Conservation (phyloP, 1,140 invertebrate genomes). For the Bombus superbus region DNA sequence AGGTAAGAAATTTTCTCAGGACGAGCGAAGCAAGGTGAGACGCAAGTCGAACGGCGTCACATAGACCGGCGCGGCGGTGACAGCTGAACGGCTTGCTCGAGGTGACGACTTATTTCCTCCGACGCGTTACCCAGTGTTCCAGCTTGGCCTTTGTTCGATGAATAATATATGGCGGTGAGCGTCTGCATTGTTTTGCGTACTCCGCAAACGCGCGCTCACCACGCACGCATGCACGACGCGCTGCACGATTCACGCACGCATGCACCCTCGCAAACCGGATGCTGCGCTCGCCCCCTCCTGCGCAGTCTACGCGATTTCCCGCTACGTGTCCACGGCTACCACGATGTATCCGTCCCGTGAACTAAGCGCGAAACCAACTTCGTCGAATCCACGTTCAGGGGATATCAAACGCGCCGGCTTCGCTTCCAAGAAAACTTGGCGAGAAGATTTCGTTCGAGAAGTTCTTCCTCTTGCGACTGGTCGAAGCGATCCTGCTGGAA, state of each 20-base stretch:
- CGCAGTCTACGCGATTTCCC: conserved; percentile 72
- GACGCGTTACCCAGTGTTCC: conserved; percentile 53
- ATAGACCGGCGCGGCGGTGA: conserved; percentile 33
- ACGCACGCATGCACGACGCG: conserved; percentile 19
- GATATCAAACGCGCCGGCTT: conserved; percentile 63
- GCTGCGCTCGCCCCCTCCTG: conserved; percentile 64
- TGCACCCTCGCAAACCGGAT: conserved; percentile 68
- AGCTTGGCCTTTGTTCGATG: conserved; percentile 68
- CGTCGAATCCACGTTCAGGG: conserved; percentile 42
- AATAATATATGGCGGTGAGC: conserved; percentile 74
- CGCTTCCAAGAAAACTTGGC: conserved; percentile 43
- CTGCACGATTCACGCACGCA: conserved; percentile 10
- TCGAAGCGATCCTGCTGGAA: no score
- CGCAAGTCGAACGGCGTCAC: background rate
- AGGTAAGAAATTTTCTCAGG: background rate
- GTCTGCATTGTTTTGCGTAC: conserved; percentile 75
- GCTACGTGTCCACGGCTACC: conserved; percentile 67
- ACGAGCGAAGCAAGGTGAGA: background rate
- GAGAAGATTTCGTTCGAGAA: conserved; percentile 41
- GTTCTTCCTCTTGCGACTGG: background rate
- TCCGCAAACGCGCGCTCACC: conserved; percentile 24
- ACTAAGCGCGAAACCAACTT: conserved; percentile 54
- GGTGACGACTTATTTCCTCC: conserved; percentile 70
- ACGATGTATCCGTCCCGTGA: conserved; percentile 59
- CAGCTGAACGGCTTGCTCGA: conserved; percentile 50